Conservation (phyloP, 1,140 invertebrate genomes). For the Drosophila simulans region DNA sequence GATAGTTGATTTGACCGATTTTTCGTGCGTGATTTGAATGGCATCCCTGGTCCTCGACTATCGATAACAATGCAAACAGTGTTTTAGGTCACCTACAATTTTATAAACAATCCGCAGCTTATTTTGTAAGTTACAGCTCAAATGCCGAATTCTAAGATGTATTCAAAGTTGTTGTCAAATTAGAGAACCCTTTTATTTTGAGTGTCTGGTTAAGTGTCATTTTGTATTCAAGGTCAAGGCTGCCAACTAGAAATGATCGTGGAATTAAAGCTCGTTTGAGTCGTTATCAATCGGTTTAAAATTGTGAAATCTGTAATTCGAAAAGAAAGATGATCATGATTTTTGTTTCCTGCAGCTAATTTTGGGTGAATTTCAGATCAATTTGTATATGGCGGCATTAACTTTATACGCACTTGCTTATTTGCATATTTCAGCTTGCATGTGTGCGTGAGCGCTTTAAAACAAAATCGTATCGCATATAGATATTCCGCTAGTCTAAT, state of each 20-base stretch:
- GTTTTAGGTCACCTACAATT: background rate
- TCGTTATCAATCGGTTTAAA: background rate
- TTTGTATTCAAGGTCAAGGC: background rate
- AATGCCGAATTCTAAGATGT: background rate
- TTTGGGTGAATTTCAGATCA: background rate
- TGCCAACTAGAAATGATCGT: background rate
- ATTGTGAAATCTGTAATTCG: background rate
- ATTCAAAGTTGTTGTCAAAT: background rate
- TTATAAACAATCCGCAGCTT: background rate
- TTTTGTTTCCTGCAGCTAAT: background rate
- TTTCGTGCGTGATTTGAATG: background rate
- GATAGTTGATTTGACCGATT: background rate
- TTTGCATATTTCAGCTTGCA: conserved; percentile 9
- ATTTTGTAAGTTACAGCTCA: background rate
- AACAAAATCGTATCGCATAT: conserved; percentile 44
- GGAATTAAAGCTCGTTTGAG: background rate
- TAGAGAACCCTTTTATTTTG: background rate
- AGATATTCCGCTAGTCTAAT: conserved; percentile 32
- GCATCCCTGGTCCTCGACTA: background rate
- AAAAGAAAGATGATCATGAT: background rate
- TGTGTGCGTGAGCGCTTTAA: conserved; percentile 43
- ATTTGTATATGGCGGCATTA: background rate
- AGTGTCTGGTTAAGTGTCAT: background rate
- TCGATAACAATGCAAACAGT: conserved; percentile 13
- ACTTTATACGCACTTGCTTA: conserved; percentile 11